Conservation (phyloP, 1,140 invertebrate species). For the Coboldia fuscipes region DNA sequence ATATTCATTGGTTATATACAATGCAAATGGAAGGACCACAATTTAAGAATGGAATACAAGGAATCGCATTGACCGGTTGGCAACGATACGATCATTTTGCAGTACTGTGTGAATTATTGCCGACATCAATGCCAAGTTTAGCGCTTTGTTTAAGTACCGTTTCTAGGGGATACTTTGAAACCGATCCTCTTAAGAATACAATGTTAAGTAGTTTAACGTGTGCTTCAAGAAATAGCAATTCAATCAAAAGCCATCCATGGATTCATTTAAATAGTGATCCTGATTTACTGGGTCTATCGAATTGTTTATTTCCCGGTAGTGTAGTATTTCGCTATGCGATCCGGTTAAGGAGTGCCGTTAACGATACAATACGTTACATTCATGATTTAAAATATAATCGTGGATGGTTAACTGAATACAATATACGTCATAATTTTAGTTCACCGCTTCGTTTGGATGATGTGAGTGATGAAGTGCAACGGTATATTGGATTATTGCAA, state of each 20-base stretch:
- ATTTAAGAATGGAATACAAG: slow-evolving; percentile 32
- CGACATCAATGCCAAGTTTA: slow-evolving; percentile 56
- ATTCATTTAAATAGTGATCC: slow-evolving; percentile 14
- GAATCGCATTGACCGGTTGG: slow-evolving; percentile 56
- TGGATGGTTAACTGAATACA: slow-evolving; percentile 61
- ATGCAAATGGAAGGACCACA: slow-evolving; percentile 28
- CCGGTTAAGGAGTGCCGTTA: slow-evolving; percentile 27
- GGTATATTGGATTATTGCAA: slow-evolving; percentile 32
- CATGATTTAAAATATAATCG: slow-evolving; percentile 18
- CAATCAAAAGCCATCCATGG: slow-evolving; percentile 17
- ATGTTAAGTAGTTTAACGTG: slow-evolving; percentile 33
- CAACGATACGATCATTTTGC: slow-evolving; percentile 78
- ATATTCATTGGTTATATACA: slow-evolving; percentile 43
- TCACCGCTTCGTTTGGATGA: slow-evolving; percentile 49
- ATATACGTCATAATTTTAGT: slow-evolving; percentile 53
- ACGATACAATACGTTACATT: slow-evolving; percentile 23
- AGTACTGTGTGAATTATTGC: slow-evolving; percentile 78
- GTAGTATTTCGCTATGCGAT: slow-evolving; percentile 32
- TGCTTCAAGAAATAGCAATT: slow-evolving; percentile 10
- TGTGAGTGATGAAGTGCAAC: slow-evolving; percentile 36
- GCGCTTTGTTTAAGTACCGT: slow-evolving; percentile 34
- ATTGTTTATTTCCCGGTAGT: slow-evolving; percentile 28
- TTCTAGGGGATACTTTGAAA: slow-evolving; percentile 36
- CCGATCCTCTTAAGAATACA: slow-evolving; percentile 23
- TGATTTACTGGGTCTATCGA: slow-evolving; percentile 14